Evolutionary conservation across 2,797 vertebrate species (phyloP).

Genomic region (Remorina albescens): DNA sequence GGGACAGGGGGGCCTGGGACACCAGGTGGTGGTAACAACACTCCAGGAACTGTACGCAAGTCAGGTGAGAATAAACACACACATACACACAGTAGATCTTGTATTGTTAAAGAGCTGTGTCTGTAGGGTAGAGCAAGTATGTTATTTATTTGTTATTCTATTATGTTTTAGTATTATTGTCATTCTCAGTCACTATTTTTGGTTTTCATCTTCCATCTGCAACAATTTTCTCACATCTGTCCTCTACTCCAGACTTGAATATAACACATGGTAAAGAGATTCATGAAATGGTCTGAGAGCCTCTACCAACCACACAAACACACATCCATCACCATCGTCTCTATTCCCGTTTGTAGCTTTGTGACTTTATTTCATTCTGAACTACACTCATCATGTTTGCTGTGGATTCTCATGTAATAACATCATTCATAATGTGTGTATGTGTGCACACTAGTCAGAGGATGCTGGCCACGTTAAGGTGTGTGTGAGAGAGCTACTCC

Average conservation of each 20-base stretch:
- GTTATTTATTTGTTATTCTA: not conserved
- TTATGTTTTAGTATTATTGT: slow-evolving; percentile 5
- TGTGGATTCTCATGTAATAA: slow-evolving; percentile 66
- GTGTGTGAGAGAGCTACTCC: slow-evolving; percentile 78
- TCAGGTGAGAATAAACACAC: slow-evolving; percentile 85
- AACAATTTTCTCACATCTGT: slow-evolving; percentile 27
- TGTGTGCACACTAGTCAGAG: slow-evolving; percentile 83
- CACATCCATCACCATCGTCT: slow-evolving; percentile 23
- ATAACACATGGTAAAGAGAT: slow-evolving; percentile 54
- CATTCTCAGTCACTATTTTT: slow-evolving; percentile 48
- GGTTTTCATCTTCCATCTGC: slow-evolving; percentile 38
- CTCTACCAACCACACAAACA: slow-evolving; percentile 26
- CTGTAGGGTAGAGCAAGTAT: not conserved
- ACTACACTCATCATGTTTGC: slow-evolving; percentile 39
- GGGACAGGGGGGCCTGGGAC: slow-evolving; percentile 91
- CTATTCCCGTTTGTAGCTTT: slow-evolving; percentile 33
- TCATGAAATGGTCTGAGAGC: slow-evolving; percentile 22
- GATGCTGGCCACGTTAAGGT: slow-evolving; percentile 90
- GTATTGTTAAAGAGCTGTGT: not conserved
- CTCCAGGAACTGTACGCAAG: slow-evolving; percentile 94
- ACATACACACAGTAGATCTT: not conserved
- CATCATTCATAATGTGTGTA: slow-evolving; percentile 74
- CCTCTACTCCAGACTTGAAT: slow-evolving; percentile 58
- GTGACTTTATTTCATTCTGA: slow-evolving; percentile 28
- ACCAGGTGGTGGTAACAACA: slow-evolving; percentile 87